Conservation (phyloP, 2,888 invertebrate genomes). For the Agonum fuliginosum region DNA sequence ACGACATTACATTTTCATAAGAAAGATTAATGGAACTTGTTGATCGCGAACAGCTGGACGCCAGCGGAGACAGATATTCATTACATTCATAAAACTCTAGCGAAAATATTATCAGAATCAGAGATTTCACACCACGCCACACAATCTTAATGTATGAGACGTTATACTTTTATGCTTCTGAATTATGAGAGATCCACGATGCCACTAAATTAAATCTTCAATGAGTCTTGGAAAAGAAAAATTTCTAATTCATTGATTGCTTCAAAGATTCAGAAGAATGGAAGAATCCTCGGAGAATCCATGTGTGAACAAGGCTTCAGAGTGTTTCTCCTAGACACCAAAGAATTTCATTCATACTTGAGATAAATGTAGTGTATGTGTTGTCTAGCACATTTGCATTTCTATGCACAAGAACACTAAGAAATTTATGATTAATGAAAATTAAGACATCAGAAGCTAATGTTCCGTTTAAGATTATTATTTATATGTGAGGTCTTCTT, state of each 20-base stretch:
- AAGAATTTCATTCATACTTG: background rate
- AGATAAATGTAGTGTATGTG: background rate
- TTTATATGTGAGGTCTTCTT: no score
- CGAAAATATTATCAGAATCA: slow-evolving; percentile 17
- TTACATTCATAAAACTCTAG: slow-evolving; percentile 38
- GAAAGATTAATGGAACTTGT: slow-evolving; percentile 60
- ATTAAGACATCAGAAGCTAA: no score
- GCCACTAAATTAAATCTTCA: background rate
- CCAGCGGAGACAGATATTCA: slow-evolving; percentile 42
- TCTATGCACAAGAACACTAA: no score
- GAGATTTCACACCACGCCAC: background rate
- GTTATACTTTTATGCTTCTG: no score
- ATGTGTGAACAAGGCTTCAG: background rate
- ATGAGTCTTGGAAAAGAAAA: background rate
- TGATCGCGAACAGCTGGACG: slow-evolving; percentile 55
- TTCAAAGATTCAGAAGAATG: background rate
- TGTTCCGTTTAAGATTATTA: no score
- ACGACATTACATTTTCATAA: slow-evolving; percentile 60
- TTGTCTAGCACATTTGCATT: no score
- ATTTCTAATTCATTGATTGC: no score
- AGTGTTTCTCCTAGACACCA: background rate
- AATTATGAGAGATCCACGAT: background rate
- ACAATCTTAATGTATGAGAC: no score
- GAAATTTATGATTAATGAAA: no score
- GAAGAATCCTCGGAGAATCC: background rate